Evolutionary conservation across 2,113 vertebrate genomes (phyloP), one percentile per base, ranked within the genome.

Genomic region (Nothocercus julius): DNA sequence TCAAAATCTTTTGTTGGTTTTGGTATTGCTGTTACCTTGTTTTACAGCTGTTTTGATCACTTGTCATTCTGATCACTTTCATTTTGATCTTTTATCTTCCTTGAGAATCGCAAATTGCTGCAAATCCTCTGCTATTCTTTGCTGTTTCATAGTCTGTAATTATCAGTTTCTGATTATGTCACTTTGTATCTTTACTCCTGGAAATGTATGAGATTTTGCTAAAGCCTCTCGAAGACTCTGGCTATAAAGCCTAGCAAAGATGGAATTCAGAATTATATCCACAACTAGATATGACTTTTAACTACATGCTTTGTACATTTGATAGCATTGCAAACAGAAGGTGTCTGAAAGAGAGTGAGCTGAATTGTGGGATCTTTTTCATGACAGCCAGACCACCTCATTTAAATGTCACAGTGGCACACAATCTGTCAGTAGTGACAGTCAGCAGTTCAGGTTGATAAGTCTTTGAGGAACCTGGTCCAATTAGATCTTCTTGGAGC

Each of bases 301-400:
- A 13, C 15, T 63, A 16, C 7, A 30, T 17, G 10, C 8, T 63
- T 89, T 62, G 58, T 75, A 36, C 30, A 4, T 75, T 88, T 47
- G 32, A 34, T 80, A 80, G 2, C 9, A 49, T 8, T 67, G 18
- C 2, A 85, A 69, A 54, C 66, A 11, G 14, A 62, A 66, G 9
- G 61, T 62, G 54, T 15, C 4, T 59, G 44, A 70, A 81, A 4
- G 1, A 3, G 53, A 70, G 1, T 11, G 13, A 54, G 30, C 11
- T 56, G 45, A 77, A 38, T 78, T 49, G 24, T 58, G 1, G 27
- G 12, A 64, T 21, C 5, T 49, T 53, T 78, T 28, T 62, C 7
- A 2, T 1, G 2, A 30, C 22, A 64, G 42, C 15, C 16, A 44
- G 11, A 28, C 8, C 18, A 12, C 8, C 11, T 34, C 2, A 8